Conservation (phyloP, 2,888 invertebrate genomes). For the Aphodius granarius region DNA sequence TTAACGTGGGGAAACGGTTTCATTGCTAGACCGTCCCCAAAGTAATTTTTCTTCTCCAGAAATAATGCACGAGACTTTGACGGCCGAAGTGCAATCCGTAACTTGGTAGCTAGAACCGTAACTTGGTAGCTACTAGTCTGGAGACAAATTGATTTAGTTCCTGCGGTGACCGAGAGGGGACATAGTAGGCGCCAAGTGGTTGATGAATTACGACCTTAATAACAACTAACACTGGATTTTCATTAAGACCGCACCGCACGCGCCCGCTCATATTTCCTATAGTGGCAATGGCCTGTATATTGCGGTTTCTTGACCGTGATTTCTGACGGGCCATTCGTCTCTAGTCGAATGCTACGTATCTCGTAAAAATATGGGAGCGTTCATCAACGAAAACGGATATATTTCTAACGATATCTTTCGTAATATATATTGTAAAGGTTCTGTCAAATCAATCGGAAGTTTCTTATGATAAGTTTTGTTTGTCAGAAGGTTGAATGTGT, state of each 20-base stretch:
- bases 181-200: background rate
- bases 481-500: no score
- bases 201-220: slow-evolving; percentile 15
- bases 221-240: slow-evolving; percentile 12
- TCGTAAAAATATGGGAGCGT: background rate
- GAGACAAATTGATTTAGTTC: background rate
- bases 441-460: no score
- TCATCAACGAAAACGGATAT: background rate
- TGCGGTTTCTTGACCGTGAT: background rate
- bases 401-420: background rate
- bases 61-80: background rate
- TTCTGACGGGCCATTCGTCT: background rate
- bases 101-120: background rate
- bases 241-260: background rate
- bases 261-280: background rate
- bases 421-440: no score
- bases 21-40: background rate
- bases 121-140: background rate
- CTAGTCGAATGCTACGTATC: background rate
- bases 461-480: no score
- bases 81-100: background rate
- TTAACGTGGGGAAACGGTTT: background rate
- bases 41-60: background rate
- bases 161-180: background rate
- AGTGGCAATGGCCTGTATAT: background rate